Evolutionary conservation across 2,888 invertebrate species (phyloP).

Genomic region (Capitulum mitella): DNA sequence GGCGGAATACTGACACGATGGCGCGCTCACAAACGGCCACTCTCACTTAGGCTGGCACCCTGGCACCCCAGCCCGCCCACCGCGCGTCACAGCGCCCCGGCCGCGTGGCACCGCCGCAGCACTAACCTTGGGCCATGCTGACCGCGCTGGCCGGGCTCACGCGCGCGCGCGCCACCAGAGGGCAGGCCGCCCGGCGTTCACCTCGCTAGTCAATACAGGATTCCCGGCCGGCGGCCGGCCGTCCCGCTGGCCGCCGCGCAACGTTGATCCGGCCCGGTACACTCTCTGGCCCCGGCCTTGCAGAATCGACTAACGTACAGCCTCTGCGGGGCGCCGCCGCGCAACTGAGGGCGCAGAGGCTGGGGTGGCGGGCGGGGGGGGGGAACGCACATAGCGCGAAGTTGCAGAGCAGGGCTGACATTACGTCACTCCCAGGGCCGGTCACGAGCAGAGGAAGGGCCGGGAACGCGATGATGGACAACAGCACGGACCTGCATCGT

Average conservation of each 20-base stretch:
- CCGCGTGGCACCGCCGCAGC: background rate
- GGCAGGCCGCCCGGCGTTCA: background rate
- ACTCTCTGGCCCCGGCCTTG: background rate
- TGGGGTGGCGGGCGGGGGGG: too few relatives aligned
- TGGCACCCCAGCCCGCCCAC: too few relatives aligned
- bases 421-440: too few relatives aligned
- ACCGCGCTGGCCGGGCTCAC: background rate
- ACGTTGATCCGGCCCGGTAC: background rate
- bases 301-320: background rate
- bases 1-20: too few relatives aligned
- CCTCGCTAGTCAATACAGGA: background rate
- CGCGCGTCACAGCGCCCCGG: background rate
- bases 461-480: too few relatives aligned
- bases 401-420: too few relatives aligned
- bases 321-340: background rate
- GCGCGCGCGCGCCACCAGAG: slow-evolving; percentile 9
- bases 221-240: background rate
- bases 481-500: too few relatives aligned
- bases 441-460: too few relatives aligned
- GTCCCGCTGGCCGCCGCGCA: background rate
- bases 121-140: slow-evolving; percentile 6
- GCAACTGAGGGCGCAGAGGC: background rate
- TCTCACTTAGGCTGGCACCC: background rate
- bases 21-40: background rate
- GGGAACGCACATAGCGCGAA: too few relatives aligned